Percentiles rank a stretch among this genome's conserved stretches.
These are phyloP conservation scores for Chondrilla cf. caribensis DNA, from an alignment of 37 sponge, comb jelly and placozoan species.

Conservation along the genomic window DNA sequence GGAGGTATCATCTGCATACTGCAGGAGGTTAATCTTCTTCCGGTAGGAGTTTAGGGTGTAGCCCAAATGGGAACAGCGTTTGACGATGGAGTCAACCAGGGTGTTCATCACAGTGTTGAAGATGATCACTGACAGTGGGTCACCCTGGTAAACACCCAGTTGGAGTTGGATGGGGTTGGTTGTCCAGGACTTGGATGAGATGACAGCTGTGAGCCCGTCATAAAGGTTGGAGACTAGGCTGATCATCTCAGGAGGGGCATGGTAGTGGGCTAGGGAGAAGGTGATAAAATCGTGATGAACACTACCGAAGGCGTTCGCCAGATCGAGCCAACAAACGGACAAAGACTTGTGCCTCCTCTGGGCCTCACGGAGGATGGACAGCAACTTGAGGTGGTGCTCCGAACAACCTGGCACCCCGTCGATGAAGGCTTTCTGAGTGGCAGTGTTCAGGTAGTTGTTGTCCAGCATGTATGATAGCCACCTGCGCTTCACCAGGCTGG, in stretches of 20 bases:
- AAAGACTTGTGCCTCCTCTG: conserved; percentile 7
- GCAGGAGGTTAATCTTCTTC: conserved; percentile 1
- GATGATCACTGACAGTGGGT: conserved; percentile 40
- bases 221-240: not conserved
- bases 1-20: conserved; percentile 34
- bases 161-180: not conserved
- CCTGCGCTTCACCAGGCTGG: not conserved
- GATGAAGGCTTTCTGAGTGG: conserved; percentile 22
- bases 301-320: conserved; percentile 42
- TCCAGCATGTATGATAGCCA: conserved; percentile 9
- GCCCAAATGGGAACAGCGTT: not conserved
- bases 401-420: conserved; percentile 21
- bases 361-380: conserved; percentile 1
- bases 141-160: conserved; percentile 35
- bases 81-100: conserved; percentile 13
- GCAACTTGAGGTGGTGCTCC: conserved; percentile 25
- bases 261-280: conserved; percentile 34
- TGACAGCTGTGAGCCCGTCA: conserved; percentile 2
- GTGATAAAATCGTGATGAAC: conserved; percentile 32
- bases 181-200: conserved; percentile 13
- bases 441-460: conserved; percentile 15
- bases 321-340: conserved; percentile 30
- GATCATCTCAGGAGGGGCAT: conserved; percentile 10
- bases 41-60: not conserved
- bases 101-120: conserved; percentile 39